These are phyloP conservation scores for Drosophila peninsularis DNA, from an alignment of 2,888 invertebrate species.

Conservation along the genomic window DNA sequence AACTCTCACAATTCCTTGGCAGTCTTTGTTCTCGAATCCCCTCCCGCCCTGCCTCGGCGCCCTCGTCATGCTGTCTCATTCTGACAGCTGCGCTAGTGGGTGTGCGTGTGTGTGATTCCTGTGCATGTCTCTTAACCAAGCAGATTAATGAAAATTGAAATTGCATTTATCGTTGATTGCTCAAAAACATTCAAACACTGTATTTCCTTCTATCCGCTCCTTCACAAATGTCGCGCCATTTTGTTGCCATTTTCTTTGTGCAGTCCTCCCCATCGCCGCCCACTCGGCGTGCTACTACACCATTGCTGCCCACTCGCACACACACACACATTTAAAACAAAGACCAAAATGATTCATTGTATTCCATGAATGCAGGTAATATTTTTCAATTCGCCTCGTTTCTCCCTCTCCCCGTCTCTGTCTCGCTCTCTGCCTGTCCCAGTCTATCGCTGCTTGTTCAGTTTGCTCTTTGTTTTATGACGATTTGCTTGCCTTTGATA, in stretches of 20 bases:
- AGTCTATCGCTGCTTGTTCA: neutral
- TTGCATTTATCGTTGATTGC: conserved; percentile 45
- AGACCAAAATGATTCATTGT: conserved; percentile 63
- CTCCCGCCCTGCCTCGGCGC: neutral
- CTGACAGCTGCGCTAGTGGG: conserved; percentile 7
- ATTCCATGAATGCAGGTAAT: conserved; percentile 63
- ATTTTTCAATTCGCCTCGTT: conserved; percentile 18
- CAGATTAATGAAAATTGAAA: conserved; percentile 61
- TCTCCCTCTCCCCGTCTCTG: neutral
- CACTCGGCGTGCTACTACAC: neutral
- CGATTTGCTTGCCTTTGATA: conserved; percentile 26
- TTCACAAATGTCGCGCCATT: conserved; percentile 27
- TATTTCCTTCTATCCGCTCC: neutral
- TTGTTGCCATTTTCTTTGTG: conserved; percentile 30
- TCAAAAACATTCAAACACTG: conserved; percentile 25
- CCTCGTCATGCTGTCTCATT: neutral
- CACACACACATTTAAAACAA: conserved; percentile 33
- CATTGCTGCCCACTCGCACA: conserved; percentile 10
- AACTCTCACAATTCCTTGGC: conserved; percentile 34
- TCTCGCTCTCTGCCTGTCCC: neutral
- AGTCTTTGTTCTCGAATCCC: conserved; percentile 29
- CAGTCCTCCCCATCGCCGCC: neutral
- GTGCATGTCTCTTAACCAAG: conserved; percentile 32
- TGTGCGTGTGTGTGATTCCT: conserved; percentile 24
- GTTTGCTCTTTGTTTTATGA: conserved; percentile 22